phyloP scores from a whole-genome alignment of 2,797 vertebrate species.

The Scarus forsteni region DNA sequence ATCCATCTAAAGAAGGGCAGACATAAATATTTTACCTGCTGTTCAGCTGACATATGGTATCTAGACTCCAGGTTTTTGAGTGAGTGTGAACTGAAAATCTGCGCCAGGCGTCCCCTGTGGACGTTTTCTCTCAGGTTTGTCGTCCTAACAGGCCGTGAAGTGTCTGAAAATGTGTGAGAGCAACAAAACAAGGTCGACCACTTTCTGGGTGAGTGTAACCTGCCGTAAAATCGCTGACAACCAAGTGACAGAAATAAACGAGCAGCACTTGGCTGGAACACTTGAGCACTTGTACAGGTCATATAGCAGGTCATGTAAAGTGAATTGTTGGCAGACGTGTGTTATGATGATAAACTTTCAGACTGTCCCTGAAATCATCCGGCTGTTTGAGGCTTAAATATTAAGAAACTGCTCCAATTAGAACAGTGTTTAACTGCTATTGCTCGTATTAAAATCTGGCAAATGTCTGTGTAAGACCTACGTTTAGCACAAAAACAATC shows the following conservation, averaged over 20 bases:
- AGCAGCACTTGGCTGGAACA: neutral
- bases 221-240: slow-evolving; percentile 1
- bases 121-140: slow-evolving; percentile 27
- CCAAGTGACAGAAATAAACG: slow-evolving; percentile 4
- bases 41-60: slow-evolving; percentile 53
- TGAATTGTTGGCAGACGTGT: slow-evolving; percentile 1
- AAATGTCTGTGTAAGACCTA: too few relatives aligned
- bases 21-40: slow-evolving; percentile 68
- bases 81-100: slow-evolving; percentile 33
- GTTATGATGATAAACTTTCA: neutral
- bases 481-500: neutral
- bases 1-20: slow-evolving; percentile 52
- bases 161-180: slow-evolving; percentile 15
- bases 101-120: slow-evolving; percentile 23
- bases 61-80: slow-evolving; percentile 36
- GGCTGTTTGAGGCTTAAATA: too few relatives aligned
- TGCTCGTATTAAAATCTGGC: too few relatives aligned
- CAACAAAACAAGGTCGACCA: slow-evolving; percentile 5
- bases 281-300: slow-evolving; percentile 3
- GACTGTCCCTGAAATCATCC: neutral
- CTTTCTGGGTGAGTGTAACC: slow-evolving; percentile 6
- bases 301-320: slow-evolving; percentile 18
- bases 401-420: too few relatives aligned
- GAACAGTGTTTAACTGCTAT: too few relatives aligned
- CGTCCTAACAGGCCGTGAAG: slow-evolving; percentile 23